phyloP scores from a whole-genome alignment of 1,140 invertebrate genomes.

The Ruditapes philippinarum region DNA sequence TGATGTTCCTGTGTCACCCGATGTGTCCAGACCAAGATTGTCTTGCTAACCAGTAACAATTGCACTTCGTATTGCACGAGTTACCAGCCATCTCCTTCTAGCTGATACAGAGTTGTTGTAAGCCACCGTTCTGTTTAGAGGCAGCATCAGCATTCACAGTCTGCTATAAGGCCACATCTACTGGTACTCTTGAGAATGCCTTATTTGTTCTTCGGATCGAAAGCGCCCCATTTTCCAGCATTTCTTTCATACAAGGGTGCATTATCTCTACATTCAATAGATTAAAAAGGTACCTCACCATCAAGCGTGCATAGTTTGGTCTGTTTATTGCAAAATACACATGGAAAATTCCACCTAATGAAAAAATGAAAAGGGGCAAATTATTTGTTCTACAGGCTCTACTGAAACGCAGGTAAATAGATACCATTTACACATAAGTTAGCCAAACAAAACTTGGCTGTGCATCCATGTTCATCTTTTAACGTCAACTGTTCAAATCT shows the following conservation, averaged over 20 bases:
- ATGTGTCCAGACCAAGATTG: background rate
- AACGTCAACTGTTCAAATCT: background rate
- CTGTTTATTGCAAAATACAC: background rate
- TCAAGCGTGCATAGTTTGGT: background rate
- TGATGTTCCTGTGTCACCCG: background rate
- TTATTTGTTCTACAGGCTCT: conserved; percentile 51
- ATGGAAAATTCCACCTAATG: conserved; percentile 3
- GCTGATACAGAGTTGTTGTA: conserved; percentile 27
- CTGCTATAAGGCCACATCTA: conserved; percentile 69
- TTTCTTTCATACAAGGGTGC: background rate
- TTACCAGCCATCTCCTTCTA: conserved; percentile 62
- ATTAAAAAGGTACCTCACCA: background rate
- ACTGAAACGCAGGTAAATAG: conserved; percentile 36
- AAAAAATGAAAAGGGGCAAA: conserved; percentile 28
- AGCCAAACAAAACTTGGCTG: conserved; percentile 70
- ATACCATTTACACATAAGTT: conserved; percentile 55
- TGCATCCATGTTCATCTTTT: conserved; percentile 48
- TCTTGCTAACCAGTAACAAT: background rate
- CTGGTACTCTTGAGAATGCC: conserved; percentile 45
- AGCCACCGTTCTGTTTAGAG: conserved; percentile 57
- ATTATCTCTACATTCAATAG: background rate
- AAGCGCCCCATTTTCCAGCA: background rate
- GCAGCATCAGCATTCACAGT: conserved; percentile 70
- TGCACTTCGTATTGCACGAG: conserved; percentile 23
- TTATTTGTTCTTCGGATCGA: conserved; percentile 28